Evolutionary conservation across 2,888 invertebrate species (phyloP).

Genomic region (Eupithecia inturbata): DNA sequence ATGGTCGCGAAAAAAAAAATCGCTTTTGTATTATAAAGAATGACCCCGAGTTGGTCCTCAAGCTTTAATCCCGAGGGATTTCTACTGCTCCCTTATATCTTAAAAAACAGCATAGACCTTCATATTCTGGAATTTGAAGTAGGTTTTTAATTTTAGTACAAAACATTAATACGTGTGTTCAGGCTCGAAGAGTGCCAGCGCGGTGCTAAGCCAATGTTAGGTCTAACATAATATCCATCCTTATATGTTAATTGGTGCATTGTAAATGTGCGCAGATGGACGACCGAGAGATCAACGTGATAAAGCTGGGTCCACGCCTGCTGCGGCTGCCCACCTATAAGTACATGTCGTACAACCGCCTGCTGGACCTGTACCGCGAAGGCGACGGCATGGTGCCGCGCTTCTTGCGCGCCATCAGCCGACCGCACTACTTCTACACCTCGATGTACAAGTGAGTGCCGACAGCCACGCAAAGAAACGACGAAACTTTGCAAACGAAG

Average conservation of each 20-base stretch:
- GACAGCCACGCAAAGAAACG: neutral
- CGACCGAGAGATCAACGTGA: slow-evolving; percentile 68
- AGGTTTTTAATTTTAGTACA: neutral
- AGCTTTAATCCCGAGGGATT: neutral
- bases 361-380: slow-evolving; percentile 68
- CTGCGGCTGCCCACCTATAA: slow-evolving; percentile 69
- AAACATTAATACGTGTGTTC: neutral
- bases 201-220: too few species aligned
- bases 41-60: neutral
- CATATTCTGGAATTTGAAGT: neutral
- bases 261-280: slow-evolving; percentile 46
- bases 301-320: slow-evolving; percentile 62
- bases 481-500: neutral
- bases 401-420: slow-evolving; percentile 68
- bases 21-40: neutral
- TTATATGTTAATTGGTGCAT: neutral
- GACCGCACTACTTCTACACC: slow-evolving; percentile 73
- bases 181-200: neutral
- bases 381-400: slow-evolving; percentile 75
- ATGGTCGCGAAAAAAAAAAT: too few species aligned
- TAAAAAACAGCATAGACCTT: neutral
- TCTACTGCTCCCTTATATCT: too few species aligned
- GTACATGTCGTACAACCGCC: slow-evolving; percentile 70
- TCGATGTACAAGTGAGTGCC: slow-evolving; percentile 76
- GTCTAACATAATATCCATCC: too few species aligned